Evolutionary conservation across 2,888 invertebrate species (phyloP).

Genomic region (Drosophila meridionalis): DNA sequence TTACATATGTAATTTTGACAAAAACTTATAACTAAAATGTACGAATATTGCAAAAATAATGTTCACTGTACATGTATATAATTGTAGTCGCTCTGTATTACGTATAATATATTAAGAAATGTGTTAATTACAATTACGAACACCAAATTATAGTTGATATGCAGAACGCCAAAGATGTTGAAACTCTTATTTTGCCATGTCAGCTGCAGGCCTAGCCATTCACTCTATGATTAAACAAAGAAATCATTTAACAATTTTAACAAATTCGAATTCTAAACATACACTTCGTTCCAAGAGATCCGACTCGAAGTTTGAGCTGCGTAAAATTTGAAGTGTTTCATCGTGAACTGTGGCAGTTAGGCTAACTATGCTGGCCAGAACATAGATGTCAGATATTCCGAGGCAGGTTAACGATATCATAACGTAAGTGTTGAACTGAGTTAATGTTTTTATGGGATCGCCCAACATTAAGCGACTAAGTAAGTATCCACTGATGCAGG

Average conservation of each 20-base stretch:
- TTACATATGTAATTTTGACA: too few relatives aligned
- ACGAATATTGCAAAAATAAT: too few relatives aligned
- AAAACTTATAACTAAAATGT: too few relatives aligned
- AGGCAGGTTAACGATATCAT: not conserved
- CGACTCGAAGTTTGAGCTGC: not conserved
- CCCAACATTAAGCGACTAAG: not conserved
- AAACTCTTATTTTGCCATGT: constrained; percentile 28
- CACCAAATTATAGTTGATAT: constrained; percentile 13
- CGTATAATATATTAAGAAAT: constrained; percentile 13
- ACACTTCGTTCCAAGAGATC: constrained; percentile 32
- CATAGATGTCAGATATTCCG: not conserved
- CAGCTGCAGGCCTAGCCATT: constrained; percentile 7
- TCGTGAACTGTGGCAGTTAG: not conserved
- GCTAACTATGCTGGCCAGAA: not conserved
- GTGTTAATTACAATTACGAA: constrained; percentile 22
- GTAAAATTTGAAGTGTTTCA: constrained; percentile 9
- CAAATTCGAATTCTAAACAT: not conserved
- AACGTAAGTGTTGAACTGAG: not conserved
- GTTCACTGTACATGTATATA: not conserved
- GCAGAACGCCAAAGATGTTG: constrained; percentile 14
- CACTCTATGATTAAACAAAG: constrained; percentile 18
- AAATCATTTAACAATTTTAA: constrained; percentile 18
- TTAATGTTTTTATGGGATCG: not conserved
- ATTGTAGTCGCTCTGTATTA: not conserved
- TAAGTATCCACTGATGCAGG: not conserved